These are phyloP conservation scores for Ciona savignyi DNA, from an alignment of 23 tunicate genomes.

Conservation along the genomic window DNA sequence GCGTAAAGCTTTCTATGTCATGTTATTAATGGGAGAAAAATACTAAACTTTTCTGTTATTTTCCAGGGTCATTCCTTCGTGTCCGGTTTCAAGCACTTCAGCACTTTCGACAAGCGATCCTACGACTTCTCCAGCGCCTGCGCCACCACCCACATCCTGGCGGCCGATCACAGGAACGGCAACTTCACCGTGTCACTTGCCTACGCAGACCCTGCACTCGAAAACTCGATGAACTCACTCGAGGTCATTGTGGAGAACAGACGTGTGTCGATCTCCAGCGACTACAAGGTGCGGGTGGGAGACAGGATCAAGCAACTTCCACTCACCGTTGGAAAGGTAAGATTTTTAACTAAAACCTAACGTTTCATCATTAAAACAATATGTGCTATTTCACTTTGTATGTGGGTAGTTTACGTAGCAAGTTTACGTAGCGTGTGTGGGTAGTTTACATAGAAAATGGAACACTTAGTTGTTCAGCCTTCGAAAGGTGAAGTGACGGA, in stretches of 20 bases:
- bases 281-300: constrained; percentile 27
- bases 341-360: no score
- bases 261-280: constrained; percentile 18
- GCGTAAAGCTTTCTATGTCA: background rate
- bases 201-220: constrained; percentile 37
- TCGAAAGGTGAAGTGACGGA: no score
- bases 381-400: background rate
- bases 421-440: no score
- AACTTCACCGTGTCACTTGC: constrained; percentile 72
- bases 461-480: no score
- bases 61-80: constrained; percentile 81
- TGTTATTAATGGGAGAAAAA: no score
- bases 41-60: background rate
- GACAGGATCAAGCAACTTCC: constrained; percentile 33
- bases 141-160: constrained; percentile 68
- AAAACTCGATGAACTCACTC: constrained; percentile 8
- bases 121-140: constrained; percentile 67
- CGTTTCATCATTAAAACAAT: background rate
- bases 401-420: no score
- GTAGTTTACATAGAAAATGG: no score
- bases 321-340: constrained; percentile 21
- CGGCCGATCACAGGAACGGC: constrained; percentile 34
- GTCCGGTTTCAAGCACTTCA: constrained; percentile 85
- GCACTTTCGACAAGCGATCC: constrained; percentile 79
- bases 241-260: constrained; percentile 37